Evolutionary conservation across 2,888 invertebrate genomes (phyloP).

Genomic region (Octonoba sinensis): DNA sequence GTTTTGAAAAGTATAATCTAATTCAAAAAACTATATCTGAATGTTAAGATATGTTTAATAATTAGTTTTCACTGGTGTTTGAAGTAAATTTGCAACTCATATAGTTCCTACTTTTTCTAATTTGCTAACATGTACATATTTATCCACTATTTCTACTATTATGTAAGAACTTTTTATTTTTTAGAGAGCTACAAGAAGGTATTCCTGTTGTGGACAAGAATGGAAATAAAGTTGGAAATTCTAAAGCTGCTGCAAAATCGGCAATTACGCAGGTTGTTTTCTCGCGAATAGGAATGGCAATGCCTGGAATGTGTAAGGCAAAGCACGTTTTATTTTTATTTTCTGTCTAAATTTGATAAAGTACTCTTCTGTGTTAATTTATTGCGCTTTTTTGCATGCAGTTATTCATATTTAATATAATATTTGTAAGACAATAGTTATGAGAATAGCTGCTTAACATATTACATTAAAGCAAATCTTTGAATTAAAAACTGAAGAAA

Average conservation of each 20-base stretch:
- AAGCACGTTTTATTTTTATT: not conserved
- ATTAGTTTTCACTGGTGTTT: not conserved
- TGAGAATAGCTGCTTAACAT: not conserved
- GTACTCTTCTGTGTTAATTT: not conserved
- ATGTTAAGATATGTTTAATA: no score
- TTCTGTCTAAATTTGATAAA: not conserved
- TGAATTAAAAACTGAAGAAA: no score
- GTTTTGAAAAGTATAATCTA: no score
- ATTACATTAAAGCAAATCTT: no score
- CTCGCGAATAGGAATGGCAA: constrained; percentile 91
- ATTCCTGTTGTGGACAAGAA: constrained; percentile 85
- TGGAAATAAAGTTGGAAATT: constrained; percentile 79
- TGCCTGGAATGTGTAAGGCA: constrained; percentile 91
- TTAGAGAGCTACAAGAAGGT: constrained; percentile 84
- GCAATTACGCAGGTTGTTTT: constrained; percentile 91
- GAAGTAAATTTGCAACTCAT: not conserved
- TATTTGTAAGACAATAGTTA: not conserved
- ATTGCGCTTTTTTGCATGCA: no score
- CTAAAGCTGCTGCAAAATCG: constrained; percentile 79
- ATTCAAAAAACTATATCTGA: no score
- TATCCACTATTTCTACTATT: not conserved
- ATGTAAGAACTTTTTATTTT: constrained; percentile 52
- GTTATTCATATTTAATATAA: no score
- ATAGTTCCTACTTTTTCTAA: not conserved
- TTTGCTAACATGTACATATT: not conserved